phyloP scores from a whole-genome alignment of 2,113 vertebrate genomes.

The Acanthisitta chloris region DNA sequence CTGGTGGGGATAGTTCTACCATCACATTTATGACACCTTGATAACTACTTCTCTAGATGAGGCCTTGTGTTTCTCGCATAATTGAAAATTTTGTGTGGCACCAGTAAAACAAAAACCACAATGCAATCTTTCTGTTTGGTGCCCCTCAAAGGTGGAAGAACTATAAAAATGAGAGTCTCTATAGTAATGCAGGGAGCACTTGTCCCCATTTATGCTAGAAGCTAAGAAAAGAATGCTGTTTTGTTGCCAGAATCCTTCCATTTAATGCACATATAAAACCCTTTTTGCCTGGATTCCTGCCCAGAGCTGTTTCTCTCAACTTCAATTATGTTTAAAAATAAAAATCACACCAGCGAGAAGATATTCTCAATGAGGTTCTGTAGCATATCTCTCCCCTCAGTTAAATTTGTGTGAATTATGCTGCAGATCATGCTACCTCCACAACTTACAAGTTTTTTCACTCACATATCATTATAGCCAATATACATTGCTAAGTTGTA shows the following conservation, averaged over 20 bases:
- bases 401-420: conserved; percentile 36
- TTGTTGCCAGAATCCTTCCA: conserved; percentile 41
- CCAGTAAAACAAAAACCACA: background rate
- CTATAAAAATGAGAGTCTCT: background rate
- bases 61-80: background rate
- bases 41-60: background rate
- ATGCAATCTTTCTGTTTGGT: background rate
- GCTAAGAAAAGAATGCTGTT: conserved; percentile 30
- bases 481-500: background rate
- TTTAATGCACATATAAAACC: conserved; percentile 2
- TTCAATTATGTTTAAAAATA: conserved; percentile 63
- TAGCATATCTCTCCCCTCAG: background rate
- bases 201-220: conserved; percentile 17
- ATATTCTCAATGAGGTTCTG: background rate
- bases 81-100: background rate
- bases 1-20: background rate
- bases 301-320: conserved; percentile 48
- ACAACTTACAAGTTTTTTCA: conserved; percentile 22
- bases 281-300: conserved; percentile 33
- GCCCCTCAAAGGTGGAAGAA: background rate
- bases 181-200: background rate
- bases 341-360: conserved; percentile 29
- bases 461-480: background rate
- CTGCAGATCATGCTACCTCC: background rate
- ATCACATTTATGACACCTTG: background rate